Base-by-base conservation (phyloP, 2,888 invertebrate genomes). In the Mythimna lalbum region DNA sequence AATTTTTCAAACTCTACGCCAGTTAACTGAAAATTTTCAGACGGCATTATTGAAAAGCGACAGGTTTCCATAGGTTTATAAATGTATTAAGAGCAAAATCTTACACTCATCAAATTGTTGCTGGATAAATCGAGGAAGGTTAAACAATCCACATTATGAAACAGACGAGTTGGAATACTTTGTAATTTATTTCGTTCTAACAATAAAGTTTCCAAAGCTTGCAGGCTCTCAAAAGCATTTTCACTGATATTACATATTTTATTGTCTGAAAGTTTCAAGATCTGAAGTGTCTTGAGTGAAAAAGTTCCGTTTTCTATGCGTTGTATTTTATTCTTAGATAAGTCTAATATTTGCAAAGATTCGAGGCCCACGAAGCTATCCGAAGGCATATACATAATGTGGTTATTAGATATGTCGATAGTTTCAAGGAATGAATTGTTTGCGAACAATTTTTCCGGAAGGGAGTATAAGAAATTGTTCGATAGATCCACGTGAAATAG, bases 211-310 rank as follows among this genome's bases (percentile, higher is more conserved):
- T 97, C 96, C 57, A 97, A 87, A 57, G 94, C 95, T n/a, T 89
- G 80, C 56, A 97, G 90, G 80, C 90, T 94, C 81, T 96, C 94
- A 80, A 97, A 97, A 66, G 97, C 93, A 59, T 96, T 96, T 83
- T 96, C 93, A 23, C 96, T 96, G 60, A 97, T 93, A 83, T 96
- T 96, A 63, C 93, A 93, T 85, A 98, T 96, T 88, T 96, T 96
- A 88, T 98, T 98, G 82, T 97, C 97, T 0, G 97, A 97, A 17
- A 98, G 89, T 87, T 97, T 97, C 61, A 98, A 92, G 76, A 96
- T 95, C 85, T 96, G 96, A 50, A 98, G 91, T 47, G 95, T 95
- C 64, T 89, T 93, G 61, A 98, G 90, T 62, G 96, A 94, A 84
- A 98, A 97, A 1, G 97, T 93, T 63, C 95, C 95, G 56, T 96